These are phyloP conservation scores for Sphaerolaimus hirsutus DNA, from an alignment of 2,888 invertebrate genomes.

Conservation along the genomic window DNA sequence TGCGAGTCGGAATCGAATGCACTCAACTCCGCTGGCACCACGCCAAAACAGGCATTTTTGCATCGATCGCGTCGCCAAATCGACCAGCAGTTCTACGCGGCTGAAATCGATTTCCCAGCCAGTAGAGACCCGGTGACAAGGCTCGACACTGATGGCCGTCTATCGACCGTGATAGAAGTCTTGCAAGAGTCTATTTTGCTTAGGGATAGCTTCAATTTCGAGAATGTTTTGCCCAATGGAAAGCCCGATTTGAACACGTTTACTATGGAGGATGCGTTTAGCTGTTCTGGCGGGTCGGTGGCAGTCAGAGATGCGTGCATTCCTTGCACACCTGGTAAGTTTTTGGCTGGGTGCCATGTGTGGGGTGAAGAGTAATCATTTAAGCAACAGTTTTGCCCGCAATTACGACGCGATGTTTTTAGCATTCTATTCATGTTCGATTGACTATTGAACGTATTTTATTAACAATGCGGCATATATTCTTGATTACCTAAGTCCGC, in stretches of 20 bases:
- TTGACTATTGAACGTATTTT: too few species aligned
- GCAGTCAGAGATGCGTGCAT: conserved; percentile 76
- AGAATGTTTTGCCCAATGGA: conserved; percentile 46
- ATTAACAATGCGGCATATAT: too few species aligned
- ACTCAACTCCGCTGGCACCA: conserved; percentile 29
- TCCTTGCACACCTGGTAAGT: too few species aligned
- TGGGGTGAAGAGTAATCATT: background rate
- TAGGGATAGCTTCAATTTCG: conserved; percentile 34
- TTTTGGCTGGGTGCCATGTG: conserved; percentile 17
- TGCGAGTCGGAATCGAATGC: conserved; percentile 29
- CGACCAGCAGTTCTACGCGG: conserved; percentile 38
- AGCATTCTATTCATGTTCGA: too few species aligned
- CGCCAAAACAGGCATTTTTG: conserved; percentile 41
- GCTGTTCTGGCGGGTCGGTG: conserved; percentile 74
- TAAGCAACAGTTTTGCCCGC: background rate
- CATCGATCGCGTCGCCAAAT: conserved; percentile 29
- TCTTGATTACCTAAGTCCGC: too few species aligned
- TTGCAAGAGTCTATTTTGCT: conserved; percentile 69
- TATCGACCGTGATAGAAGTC: conserved; percentile 47
- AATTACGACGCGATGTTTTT: too few species aligned
- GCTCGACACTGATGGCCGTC: conserved; percentile 32
- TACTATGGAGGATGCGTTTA: conserved; percentile 61
- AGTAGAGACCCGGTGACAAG: conserved; percentile 26
- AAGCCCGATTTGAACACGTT: conserved; percentile 74
- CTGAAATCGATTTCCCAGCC: conserved; percentile 55